Percentiles rank a stretch among this genome's conserved stretches.
These are phyloP conservation scores for Rosalia funebris DNA, from an alignment of 2,888 invertebrate genomes.

Conservation along the genomic window DNA sequence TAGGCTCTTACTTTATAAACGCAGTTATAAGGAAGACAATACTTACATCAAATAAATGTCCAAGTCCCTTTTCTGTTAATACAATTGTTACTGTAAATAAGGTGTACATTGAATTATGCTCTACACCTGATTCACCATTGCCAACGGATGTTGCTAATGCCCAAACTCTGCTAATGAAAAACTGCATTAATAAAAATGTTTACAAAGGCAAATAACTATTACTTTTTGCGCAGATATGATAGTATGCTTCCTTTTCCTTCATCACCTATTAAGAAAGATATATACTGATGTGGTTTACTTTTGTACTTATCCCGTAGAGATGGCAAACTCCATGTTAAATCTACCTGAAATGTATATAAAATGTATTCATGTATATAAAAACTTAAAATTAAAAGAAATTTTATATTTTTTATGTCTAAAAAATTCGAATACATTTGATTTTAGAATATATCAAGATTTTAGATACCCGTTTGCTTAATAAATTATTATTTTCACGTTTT, in stretches of 20 bases:
- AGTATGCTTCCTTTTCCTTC: constrained; percentile 88
- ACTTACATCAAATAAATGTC: constrained; percentile 72
- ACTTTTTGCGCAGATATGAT: constrained; percentile 79
- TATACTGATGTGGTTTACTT: constrained; percentile 79
- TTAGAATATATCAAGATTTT: too few relatives aligned
- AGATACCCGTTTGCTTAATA: too few relatives aligned
- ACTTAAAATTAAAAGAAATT: too few relatives aligned
- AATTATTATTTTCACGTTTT: too few relatives aligned
- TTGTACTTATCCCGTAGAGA: constrained; percentile 74
- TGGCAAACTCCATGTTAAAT: constrained; percentile 74
- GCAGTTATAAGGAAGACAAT: constrained; percentile 9
- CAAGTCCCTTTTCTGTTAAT: constrained; percentile 81
- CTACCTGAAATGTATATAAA: constrained; percentile 60
- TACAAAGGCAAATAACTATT: constrained; percentile 44
- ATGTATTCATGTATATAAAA: too few relatives aligned
- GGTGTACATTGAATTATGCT: constrained; percentile 82
- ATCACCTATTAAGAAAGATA: constrained; percentile 84
- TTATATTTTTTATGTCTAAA: too few relatives aligned
- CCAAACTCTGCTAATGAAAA: constrained; percentile 71
- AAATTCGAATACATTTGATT: too few relatives aligned
- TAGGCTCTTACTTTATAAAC: too few relatives aligned
- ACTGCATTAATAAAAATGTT: too few relatives aligned
- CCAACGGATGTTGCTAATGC: constrained; percentile 78
- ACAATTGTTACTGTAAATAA: constrained; percentile 78
- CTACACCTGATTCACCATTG: constrained; percentile 79